These are phyloP conservation scores for Anas bernieri DNA, from an alignment of 2,797 vertebrate species.

Conservation along the genomic window DNA sequence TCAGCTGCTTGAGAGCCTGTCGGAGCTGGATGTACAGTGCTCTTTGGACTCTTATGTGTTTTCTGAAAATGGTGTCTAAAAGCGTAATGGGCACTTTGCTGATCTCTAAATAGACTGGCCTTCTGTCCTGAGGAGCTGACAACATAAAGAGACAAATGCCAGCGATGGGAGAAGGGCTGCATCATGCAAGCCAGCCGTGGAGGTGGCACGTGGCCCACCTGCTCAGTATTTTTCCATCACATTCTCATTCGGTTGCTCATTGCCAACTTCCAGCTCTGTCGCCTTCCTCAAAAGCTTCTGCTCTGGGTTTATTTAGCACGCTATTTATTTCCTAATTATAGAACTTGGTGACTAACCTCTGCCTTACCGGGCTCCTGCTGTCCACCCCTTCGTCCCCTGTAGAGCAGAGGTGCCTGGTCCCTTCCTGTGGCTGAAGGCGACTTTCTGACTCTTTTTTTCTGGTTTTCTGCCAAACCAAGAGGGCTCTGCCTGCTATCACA, in stretches of 20 bases:
- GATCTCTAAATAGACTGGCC: slow-evolving; percentile 50
- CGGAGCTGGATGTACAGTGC: not conserved
- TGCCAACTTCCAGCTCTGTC: slow-evolving; percentile 48
- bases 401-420: not conserved
- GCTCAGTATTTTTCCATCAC: slow-evolving; percentile 68
- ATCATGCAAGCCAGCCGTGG: slow-evolving; percentile 3
- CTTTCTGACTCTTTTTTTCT: not conserved
- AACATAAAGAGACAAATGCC: not conserved
- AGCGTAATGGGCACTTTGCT: slow-evolving; percentile 54
- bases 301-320: slow-evolving; percentile 43
- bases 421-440: not conserved
- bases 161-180: not conserved
- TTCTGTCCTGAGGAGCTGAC: slow-evolving; percentile 39
- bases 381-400: not conserved
- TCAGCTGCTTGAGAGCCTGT: not conserved
- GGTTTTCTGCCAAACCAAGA: not conserved
- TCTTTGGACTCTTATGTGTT: slow-evolving; percentile 20
- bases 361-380: not conserved
- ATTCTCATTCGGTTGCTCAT: slow-evolving; percentile 24
- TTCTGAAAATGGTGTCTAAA: slow-evolving; percentile 48
- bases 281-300: slow-evolving; percentile 33
- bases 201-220: slow-evolving; percentile 68
- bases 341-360: slow-evolving; percentile 55
- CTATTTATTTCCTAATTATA: slow-evolving; percentile 68
- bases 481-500: not conserved